These are phyloP conservation scores for Dolomedes plantarius DNA, from an alignment of 2,888 invertebrate species.

Conservation along the genomic window DNA sequence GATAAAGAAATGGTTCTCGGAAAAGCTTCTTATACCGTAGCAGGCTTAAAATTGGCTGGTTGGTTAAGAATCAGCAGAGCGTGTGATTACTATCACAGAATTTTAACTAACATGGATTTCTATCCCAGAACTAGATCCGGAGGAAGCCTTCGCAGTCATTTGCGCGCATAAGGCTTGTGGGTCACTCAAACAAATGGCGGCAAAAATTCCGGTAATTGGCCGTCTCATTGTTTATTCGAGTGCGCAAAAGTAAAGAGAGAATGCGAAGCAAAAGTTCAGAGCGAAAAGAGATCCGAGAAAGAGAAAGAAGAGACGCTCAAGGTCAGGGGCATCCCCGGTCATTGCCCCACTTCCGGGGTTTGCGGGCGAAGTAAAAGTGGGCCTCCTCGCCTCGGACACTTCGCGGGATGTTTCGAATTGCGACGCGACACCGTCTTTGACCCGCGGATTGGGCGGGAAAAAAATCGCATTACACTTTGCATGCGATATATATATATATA, in stretches of 20 bases:
- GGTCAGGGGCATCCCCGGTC: conserved; percentile 67
- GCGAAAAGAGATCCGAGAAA: background rate
- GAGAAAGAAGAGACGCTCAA: conserved; percentile 37
- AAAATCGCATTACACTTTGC: too few relatives aligned
- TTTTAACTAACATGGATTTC: too few relatives aligned
- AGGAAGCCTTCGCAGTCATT: background rate
- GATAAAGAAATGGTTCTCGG: too few relatives aligned
- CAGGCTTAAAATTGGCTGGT: too few relatives aligned
- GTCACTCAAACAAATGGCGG: background rate
- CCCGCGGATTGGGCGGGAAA: too few relatives aligned
- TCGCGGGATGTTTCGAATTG: too few relatives aligned
- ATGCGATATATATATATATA: too few relatives aligned
- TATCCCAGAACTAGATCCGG: too few relatives aligned
- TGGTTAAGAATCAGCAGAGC: too few relatives aligned
- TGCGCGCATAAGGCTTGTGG: background rate
- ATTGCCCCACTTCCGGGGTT: conserved; percentile 66
- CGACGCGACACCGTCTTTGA: too few relatives aligned
- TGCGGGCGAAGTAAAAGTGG: conserved; percentile 60
- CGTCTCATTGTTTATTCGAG: background rate
- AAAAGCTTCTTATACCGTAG: too few relatives aligned
- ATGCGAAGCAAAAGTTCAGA: conserved; percentile 1
- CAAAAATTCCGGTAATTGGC: background rate
- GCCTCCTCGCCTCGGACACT: conserved; percentile 60
- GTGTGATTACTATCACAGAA: too few relatives aligned
- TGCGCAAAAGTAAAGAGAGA: background rate